Conservation (phyloP, 2,888 invertebrate species). For the Ptilodon capucinus region DNA sequence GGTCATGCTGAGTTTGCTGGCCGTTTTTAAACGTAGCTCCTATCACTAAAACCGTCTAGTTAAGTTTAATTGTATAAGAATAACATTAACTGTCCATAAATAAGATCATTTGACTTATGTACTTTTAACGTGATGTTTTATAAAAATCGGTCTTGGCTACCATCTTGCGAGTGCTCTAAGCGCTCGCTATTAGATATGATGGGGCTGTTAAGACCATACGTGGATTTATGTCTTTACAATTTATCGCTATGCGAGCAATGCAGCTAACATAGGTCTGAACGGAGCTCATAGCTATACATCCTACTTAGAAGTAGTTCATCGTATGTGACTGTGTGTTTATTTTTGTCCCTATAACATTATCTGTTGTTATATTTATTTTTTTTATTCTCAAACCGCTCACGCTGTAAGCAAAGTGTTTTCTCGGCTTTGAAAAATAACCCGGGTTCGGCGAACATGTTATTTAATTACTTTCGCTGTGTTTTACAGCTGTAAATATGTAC, state of each 20-base stretch:
- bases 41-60: too few relatives aligned
- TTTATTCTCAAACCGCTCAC: conserved; percentile 17
- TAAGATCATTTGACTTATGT: too few relatives aligned
- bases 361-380: conserved; percentile 51
- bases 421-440: conserved; percentile 19
- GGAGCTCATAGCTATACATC: conserved; percentile 2
- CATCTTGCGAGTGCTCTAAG: too few relatives aligned
- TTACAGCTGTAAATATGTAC: not conserved
- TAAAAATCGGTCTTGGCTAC: too few relatives aligned
- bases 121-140: too few relatives aligned
- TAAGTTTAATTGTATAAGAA: too few relatives aligned
- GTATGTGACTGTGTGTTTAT: conserved; percentile 73
- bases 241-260: conserved; percentile 9
- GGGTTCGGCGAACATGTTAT: conserved; percentile 15
- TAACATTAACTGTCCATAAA: too few relatives aligned
- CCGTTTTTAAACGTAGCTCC: too few relatives aligned
- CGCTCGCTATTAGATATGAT: too few relatives aligned
- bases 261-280: not conserved
- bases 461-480: not conserved
- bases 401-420: conserved; percentile 21
- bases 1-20: too few relatives aligned
- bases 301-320: conserved; percentile 45
- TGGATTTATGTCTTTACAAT: too few relatives aligned
- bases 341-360: conserved; percentile 53
- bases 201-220: too few relatives aligned